Evolutionary conservation across 1,140 invertebrate genomes (phyloP), one percentile per base, ranked within the genome.

Genomic region (Brachionus rubens): DNA sequence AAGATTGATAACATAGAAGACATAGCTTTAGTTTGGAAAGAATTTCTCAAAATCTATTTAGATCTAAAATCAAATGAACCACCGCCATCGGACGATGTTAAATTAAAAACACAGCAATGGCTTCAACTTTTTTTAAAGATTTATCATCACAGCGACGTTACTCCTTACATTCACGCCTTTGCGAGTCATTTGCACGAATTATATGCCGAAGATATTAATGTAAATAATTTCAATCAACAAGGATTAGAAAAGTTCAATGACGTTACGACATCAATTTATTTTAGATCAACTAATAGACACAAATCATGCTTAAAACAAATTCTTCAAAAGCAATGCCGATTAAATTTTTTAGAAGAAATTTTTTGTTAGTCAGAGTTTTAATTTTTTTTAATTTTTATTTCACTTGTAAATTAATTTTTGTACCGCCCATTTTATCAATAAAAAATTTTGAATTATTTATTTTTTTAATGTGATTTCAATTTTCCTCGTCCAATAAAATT

Each of bases 81-180:
- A 67, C 16, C 16, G 16, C 12, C 10, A 16, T 26, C 62, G 36
- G 30, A 67, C 19, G 62, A 24, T 67, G 26, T 67, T 43, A 67
- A 67, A 36, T 19, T 10, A 67, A 24, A 21, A 54, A 67, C 62
- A 24, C 12, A 36, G 16, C 12, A 5, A 16, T 67, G 62, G 62
- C 24, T 67, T 14, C 33, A 19, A 10, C 9, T 19, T 67, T 67
- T 43, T 26, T 19, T 68, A 16, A n/a, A 19, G 3, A 30, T 68
- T 24, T 68, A 68, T 68, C 41, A 48, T 47, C 7, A 16, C 10
- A 46, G 14, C 14, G 46, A 68, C 16, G 65, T 68, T n/a, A 68
- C 65, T 43, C 65, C 65, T 41, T 68, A 68, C 16, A 68, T 68
- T n/a, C 65, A 68, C 43, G 40, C 36, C 12, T 68, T 68, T 68